Base-by-base conservation (phyloP, 2,888 invertebrate genomes). In the Anoncus sp. region DNA sequence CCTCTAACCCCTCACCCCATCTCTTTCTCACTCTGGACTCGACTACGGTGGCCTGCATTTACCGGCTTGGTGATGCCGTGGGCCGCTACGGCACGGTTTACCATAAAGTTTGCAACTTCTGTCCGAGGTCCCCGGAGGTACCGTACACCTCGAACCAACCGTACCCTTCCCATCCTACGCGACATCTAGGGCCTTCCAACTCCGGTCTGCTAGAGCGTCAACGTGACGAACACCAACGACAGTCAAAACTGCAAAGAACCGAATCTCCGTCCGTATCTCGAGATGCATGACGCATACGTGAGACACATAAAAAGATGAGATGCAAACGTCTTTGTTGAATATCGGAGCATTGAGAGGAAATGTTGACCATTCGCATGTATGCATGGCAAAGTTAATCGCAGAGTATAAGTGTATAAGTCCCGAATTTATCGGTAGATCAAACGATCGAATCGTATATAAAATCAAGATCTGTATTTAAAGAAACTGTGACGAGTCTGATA, bases 71-170 rank as follows among this genome's bases (percentile, higher is more conserved):
- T 84, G 57, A 72, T 65, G 63, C 71, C 78, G 51, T 65, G 59
- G 84, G 81, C 81, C 83, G 82, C 79, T 75, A 83, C 82, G 84
- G 80, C 86, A 87, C 86, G 85, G 85, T 87, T 88, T 86, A 89
- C 88, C 85, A 86, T 88, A 86, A 89, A 89, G 89, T 88, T 89
- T 86, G 49, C 73, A 79, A 79, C 73, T 80, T 79, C 63, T 74
- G 73, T 47, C 53, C 53, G 67, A 60, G 49, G 67, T 35, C 45
- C 79, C 51, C 49, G 55, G 51, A 65, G 63, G 72, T 63, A 49
- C 60, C 20, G 51, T 62, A 53, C 45, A 57, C 72, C 55, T 63
- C 63, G 35, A 55, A 72, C 45, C 60, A 18, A 40, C 53, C 62
- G 35, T 35, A n/a, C n/a, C 24, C 10, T 18, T 40, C 43, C 22